phyloP scores from a whole-genome alignment of 37 sponge, comb jelly and placozoan species.

The Cliona cf. orientalis region DNA sequence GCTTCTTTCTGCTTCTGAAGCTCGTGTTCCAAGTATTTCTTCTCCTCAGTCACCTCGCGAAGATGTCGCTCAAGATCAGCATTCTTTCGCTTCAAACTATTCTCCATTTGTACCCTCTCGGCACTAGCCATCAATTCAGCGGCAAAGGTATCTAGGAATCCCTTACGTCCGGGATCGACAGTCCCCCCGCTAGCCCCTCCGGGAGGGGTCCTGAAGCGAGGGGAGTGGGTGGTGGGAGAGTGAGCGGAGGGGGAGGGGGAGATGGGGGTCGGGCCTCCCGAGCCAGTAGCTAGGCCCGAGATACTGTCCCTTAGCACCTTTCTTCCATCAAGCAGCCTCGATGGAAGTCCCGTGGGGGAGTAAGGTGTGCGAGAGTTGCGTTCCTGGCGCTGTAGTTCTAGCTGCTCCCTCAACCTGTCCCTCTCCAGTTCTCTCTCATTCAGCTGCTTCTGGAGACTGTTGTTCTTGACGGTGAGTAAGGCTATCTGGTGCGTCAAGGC shows the following conservation, averaged over 20 bases:
- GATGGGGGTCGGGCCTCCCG: neutral
- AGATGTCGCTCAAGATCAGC: slow-evolving; percentile 31
- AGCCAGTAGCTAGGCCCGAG: neutral
- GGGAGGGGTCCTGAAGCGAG: too few relatives aligned
- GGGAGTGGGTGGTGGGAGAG: neutral
- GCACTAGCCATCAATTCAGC: neutral
- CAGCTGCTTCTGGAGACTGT: slow-evolving; percentile 32
- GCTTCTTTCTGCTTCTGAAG: slow-evolving; percentile 15
- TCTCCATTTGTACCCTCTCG: neutral
- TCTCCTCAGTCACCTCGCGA: slow-evolving; percentile 32
- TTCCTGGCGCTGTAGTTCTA: slow-evolving; percentile 9
- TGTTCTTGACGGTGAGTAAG: slow-evolving; percentile 10
- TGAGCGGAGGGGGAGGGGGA: neutral
- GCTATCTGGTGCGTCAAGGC: slow-evolving; percentile 28
- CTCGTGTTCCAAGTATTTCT: slow-evolving; percentile 8
- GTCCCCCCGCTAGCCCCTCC: neutral
- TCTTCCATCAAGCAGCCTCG: slow-evolving; percentile 43
- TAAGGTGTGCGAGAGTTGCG: neutral
- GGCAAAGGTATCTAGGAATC: neutral
- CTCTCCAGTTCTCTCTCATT: slow-evolving; percentile 41
- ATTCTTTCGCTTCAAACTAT: neutral
- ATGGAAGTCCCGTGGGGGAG: slow-evolving; percentile 39
- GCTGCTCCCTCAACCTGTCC: slow-evolving; percentile 26
- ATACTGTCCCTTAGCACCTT: slow-evolving; percentile 36
- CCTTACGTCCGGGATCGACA: neutral